These are phyloP conservation scores for Decapterus maruadsi DNA, from an alignment of 2,797 vertebrate genomes.

Conservation along the genomic window DNA sequence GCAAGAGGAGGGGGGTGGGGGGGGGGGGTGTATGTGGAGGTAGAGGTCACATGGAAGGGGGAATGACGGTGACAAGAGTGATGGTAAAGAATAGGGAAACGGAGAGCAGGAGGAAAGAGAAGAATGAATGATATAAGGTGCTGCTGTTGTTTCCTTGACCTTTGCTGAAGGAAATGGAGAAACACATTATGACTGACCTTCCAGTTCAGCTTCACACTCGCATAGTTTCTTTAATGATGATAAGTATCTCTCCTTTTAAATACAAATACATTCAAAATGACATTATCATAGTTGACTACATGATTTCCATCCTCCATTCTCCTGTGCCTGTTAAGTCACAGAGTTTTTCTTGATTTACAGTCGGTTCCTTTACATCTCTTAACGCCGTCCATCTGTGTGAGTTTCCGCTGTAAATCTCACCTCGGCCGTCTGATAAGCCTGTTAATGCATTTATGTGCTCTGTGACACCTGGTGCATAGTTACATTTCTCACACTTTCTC, in stretches of 20 bases:
- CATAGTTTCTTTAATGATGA: not conserved
- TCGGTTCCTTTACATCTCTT: slow-evolving; percentile 5
- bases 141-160: not conserved
- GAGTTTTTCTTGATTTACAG: slow-evolving; percentile 25
- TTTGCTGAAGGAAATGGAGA: slow-evolving; percentile 4
- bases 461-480: slow-evolving; percentile 27
- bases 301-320: not conserved
- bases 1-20: slow-evolving; percentile 5
- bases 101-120: not conserved
- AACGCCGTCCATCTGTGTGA: slow-evolving; percentile 38
- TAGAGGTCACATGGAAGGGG: slow-evolving; percentile 34
- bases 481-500: slow-evolving; percentile 22
- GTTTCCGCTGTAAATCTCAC: slow-evolving; percentile 50
- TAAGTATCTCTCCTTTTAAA: not conserved
- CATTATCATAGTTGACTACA: not conserved
- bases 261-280: not conserved
- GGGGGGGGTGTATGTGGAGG: slow-evolving; percentile 22
- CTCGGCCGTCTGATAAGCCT: slow-evolving; percentile 26
- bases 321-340: not conserved
- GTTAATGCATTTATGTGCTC: slow-evolving; percentile 31
- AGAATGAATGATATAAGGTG: not conserved
- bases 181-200: not conserved
- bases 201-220: not conserved
- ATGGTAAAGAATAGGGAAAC: not conserved
- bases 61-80: not conserved